These are phyloP conservation scores for Pteromalus puparum DNA, from an alignment of 1,140 invertebrate species.

Conservation along the genomic window DNA sequence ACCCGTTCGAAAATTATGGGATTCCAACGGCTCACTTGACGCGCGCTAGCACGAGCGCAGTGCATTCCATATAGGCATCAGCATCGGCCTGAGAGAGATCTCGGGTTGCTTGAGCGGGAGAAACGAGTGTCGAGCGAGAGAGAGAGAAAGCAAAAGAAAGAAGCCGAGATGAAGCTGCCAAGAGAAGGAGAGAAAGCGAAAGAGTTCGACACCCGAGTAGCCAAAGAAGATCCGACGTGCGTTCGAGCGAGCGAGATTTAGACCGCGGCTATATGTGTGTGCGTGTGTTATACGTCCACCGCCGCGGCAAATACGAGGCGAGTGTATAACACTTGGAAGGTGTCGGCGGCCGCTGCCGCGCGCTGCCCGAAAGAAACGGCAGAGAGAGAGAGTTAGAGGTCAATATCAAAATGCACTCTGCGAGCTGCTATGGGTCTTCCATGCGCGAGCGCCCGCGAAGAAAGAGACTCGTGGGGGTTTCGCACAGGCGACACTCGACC, in stretches of 20 bases:
- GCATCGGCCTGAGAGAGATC: slow-evolving; percentile 16
- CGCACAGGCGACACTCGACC: background rate
- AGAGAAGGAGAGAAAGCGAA: background rate
- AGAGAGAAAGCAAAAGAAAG: background rate
- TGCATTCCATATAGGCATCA: background rate
- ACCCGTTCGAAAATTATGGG: slow-evolving; percentile 5
- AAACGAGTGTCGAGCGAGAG: slow-evolving; percentile 17
- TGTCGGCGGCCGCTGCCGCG: slow-evolving; percentile 60
- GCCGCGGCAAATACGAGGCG: slow-evolving; percentile 58
- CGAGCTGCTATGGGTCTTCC: slow-evolving; percentile 56
- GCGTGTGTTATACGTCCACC: slow-evolving; percentile 55
- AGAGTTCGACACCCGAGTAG: slow-evolving; percentile 63
- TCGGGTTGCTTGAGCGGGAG: slow-evolving; percentile 34
- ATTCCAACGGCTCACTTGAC: slow-evolving; percentile 12
- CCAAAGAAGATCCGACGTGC: slow-evolving; percentile 59
- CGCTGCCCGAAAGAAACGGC: background rate
- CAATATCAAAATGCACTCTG: slow-evolving; percentile 59
- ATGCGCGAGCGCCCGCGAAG: background rate
- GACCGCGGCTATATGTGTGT: slow-evolving; percentile 20
- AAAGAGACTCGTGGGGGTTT: background rate
- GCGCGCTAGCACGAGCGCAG: background rate
- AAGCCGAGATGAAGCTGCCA: slow-evolving; percentile 12
- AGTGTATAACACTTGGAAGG: slow-evolving; percentile 67
- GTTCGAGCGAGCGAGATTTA: slow-evolving; percentile 62
- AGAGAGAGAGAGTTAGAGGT: slow-evolving; percentile 44